Evolutionary conservation across 2,797 vertebrate species (phyloP).

Genomic region (Clarias platycephalus): DNA sequence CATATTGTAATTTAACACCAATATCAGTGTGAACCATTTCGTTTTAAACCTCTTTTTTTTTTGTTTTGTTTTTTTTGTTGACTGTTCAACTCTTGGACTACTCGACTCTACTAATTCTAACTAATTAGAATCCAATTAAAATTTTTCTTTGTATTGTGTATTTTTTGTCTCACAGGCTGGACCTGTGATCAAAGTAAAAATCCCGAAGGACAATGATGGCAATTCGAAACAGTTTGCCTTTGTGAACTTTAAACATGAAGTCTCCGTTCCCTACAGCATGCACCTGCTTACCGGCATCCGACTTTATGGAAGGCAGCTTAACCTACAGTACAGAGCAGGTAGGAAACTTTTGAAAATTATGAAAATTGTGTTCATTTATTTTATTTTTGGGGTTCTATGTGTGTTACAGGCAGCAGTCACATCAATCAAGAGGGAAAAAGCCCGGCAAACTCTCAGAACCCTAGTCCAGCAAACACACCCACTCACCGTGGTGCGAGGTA

Average conservation of each 20-base stretch:
- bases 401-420: conserved; percentile 74
- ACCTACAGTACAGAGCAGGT: conserved; percentile 93
- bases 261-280: conserved; percentile 89
- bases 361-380: not conserved
- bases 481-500: conserved; percentile 74
- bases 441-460: conserved; percentile 69
- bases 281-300: conserved; percentile 83
- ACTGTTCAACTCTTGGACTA: too few species aligned
- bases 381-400: not conserved
- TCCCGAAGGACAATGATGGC: conserved; percentile 89
- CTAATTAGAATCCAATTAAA: too few species aligned
- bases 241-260: conserved; percentile 92
- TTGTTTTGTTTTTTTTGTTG: too few species aligned
- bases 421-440: conserved; percentile 62
- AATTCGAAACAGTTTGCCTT: conserved; percentile 92
- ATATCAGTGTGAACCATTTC: too few species aligned
- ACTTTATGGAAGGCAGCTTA: conserved; percentile 83
- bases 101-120: too few species aligned
- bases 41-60: too few species aligned
- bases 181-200: conserved; percentile 89
- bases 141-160: not conserved
- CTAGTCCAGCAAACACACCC: conserved; percentile 69
- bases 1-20: too few species aligned
- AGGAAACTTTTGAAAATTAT: conserved; percentile 15
- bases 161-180: conserved; percentile 79